Evolutionary conservation across 2,797 vertebrate genomes (phyloP), one percentile per base, ranked within the genome.

Genomic region (Erethizon dorsatum): DNA sequence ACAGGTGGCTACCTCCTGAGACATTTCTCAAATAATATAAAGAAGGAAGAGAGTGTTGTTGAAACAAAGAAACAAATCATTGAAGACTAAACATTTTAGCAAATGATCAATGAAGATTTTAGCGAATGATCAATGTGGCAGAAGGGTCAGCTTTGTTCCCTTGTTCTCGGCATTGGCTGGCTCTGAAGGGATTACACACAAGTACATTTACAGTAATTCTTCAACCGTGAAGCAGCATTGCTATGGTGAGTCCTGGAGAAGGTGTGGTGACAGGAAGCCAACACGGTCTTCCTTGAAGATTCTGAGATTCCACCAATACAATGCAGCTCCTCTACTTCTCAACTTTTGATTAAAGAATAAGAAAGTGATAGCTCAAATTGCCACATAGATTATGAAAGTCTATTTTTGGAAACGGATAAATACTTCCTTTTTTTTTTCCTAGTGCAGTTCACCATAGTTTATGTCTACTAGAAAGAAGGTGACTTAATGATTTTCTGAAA

Each of bases 321-420:
- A 5, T 0, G 31, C 17, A 28, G 33, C 77, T 95, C 33, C 59
- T n/a, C 41, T n/a, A 41, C 15, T 73, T 73, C 54, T 82, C 41
- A 45, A 14, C n/a, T 56, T 65, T 77, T 26, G 28, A 37, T 50
- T 33, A 33, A 80, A 50, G 37, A 88, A 50, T 71, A 37, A 86
- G 75, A 69, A 80, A 20, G 31, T 80, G 41, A 85, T 50, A 73
- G 71, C 67, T 90, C 31, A 83, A 31, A 85, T 75, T 71, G 75
- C 52, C 57, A 83, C 80, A 92, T 2, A 54, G 52, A 89, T 94
- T 88, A 88, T 71, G 83, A 94, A 92, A 88, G 9, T 10, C 31
- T 69, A 22, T 2, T 61, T 20, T 69, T 87, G 75, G 45, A 69
- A 92, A 61, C 47, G 61, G 90, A 8, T 33, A 75, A 75, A 96